A percentile compares a stretch with the other conserved stretches of the same genome.
These are phyloP conservation scores for Hormaphis cornu DNA, from an alignment of 1,140 invertebrate genomes.

Conservation along the genomic window DNA sequence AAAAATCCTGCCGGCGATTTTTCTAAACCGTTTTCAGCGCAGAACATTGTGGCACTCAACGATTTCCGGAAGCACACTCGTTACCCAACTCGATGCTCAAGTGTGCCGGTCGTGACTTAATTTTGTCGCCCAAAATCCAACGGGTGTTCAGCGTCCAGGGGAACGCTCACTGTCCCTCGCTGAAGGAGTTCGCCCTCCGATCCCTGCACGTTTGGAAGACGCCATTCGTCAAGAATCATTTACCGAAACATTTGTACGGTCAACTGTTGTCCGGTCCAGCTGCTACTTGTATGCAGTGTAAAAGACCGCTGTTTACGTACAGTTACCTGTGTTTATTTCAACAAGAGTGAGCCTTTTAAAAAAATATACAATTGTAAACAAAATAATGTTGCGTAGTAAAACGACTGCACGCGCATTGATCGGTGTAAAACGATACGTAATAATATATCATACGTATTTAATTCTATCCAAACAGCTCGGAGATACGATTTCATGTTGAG, in stretches of 20 bases:
- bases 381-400: no score
- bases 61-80: neutral
- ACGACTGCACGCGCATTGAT: no score
- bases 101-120: neutral
- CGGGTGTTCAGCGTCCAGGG: neutral
- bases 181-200: conserved; percentile 9
- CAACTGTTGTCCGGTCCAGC: conserved; percentile 2
- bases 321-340: conserved; percentile 2
- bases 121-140: conserved; percentile 19
- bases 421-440: no score
- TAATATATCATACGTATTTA: no score
- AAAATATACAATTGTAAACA: neutral
- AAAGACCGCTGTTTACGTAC: conserved; percentile 4
- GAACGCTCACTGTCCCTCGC: neutral
- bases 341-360: neutral
- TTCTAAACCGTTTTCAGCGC: neutral
- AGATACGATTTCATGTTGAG: no score
- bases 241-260: neutral
- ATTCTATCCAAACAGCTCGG: no score
- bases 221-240: neutral
- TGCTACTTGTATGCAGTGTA: conserved; percentile 7
- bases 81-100: neutral
- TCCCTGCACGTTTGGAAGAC: neutral
- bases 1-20: no score
- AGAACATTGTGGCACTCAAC: neutral